Evolutionary conservation across 1,140 invertebrate genomes (phyloP), one percentile per base, ranked within the genome.

Genomic region (Zaprionus africanus): DNA sequence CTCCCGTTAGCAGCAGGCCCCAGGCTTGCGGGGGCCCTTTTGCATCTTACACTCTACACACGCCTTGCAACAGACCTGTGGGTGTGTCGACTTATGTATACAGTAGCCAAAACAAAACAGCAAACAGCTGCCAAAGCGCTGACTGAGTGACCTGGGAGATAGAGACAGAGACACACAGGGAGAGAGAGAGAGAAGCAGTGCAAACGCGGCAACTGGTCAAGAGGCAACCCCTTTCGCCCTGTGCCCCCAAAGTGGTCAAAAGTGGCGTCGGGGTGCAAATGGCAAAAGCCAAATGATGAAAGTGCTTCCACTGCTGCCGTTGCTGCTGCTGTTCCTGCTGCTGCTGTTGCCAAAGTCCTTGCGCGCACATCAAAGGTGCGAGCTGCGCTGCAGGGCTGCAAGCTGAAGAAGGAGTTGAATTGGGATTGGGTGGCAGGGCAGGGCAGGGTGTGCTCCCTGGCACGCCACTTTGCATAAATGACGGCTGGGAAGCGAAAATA

Each of bases 241-340:
- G 28, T 68, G 66, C 79, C 77, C 76, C 69, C 77, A 77, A 83
- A 86, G 83, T 87, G 53, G 59, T 61, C 38, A 28, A 24, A 28
- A 61, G 38, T 41, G 59, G 59, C 70, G 46, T 51, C 46, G 74
- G 64, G 71, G 75, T 76, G 63, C 78, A 87, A 88, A 87, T 88
- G 84, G 83, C 84, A 83, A 86, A 86, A 86, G 83, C 83, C 83
- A 88, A 86, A 86, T 87, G 84, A 87, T 88, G 81, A 87, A 87
- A 87, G 84, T 87, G 83, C 83, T 78, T 26, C 41, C 67, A 41
- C 19, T 68, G 62, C n/a, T 82, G 82, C 65, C 58, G 53, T 17
- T 62, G 17, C 28, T 61, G 43, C 26, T 51, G 17, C 12, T 38
- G 12, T 68, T 66, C 53, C 24, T 66, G 38, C 61, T 65, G 59